phyloP scores from a whole-genome alignment of 2,888 invertebrate species.

The Torymus aiolomorphi region DNA sequence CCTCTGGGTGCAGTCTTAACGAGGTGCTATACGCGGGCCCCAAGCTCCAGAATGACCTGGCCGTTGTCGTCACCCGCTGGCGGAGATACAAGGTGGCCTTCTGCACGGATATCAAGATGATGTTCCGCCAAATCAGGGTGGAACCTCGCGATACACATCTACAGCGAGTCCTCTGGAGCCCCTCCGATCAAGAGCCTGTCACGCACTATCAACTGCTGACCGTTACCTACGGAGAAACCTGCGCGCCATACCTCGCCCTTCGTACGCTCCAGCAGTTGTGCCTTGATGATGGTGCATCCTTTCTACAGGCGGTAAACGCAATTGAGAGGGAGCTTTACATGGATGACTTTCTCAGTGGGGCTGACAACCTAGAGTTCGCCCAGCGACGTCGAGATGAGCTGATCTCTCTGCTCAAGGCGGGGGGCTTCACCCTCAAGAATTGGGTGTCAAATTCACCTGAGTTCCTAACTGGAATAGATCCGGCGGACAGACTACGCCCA shows the following conservation, averaged over 20 bases:
- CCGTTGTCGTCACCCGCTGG: constrained; percentile 16
- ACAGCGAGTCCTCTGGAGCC: constrained; percentile 30
- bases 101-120: constrained; percentile 7
- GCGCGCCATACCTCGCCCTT: too few species aligned
- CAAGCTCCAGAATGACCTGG: constrained; percentile 18
- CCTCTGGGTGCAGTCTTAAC: too few species aligned
- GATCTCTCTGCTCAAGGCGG: too few species aligned
- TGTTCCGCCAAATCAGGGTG: constrained; percentile 7
- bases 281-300: constrained; percentile 5
- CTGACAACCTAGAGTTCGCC: not conserved
- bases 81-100: not conserved
- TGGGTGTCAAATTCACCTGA: constrained; percentile 12
- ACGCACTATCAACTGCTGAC: not conserved
- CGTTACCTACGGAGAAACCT: too few species aligned
- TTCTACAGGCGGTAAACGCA: constrained; percentile 1
- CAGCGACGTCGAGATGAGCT: not conserved
- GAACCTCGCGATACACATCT: not conserved
- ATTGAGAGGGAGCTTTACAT: constrained; percentile 24
- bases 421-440: constrained; percentile 19
- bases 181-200: not conserved
- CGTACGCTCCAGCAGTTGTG: too few species aligned
- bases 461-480: not conserved
- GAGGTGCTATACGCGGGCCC: too few species aligned
- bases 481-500: not conserved
- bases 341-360: constrained; percentile 33